A percentile compares a stretch with the other conserved stretches of the same genome.
These are phyloP conservation scores for Chaetodon auriga DNA, from an alignment of 2,113 vertebrate species.

Conservation along the genomic window DNA sequence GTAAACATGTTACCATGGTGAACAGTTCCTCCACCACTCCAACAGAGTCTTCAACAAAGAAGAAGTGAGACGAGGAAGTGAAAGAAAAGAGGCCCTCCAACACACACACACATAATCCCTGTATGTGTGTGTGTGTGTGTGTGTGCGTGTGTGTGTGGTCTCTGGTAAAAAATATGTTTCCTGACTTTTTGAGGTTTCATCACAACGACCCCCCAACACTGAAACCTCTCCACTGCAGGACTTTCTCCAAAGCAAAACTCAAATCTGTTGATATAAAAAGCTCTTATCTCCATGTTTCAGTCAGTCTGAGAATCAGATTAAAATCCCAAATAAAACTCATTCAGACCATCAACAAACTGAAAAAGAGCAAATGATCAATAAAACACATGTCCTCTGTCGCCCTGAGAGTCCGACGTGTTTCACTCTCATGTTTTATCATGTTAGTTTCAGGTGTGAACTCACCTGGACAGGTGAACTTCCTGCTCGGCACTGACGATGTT, in stretches of 20 bases:
- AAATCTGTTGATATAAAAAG: not conserved
- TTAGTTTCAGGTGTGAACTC: not conserved
- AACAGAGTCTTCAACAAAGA: constrained; percentile 40
- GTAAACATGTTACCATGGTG: constrained; percentile 40
- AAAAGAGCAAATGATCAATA: no score
- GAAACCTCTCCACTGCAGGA: constrained; percentile 47
- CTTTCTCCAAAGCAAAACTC: constrained; percentile 37
- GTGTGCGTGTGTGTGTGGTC: constrained; percentile 53
- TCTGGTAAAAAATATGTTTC: constrained; percentile 82
- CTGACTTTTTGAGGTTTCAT: constrained; percentile 63
- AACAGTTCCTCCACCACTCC: constrained; percentile 45
- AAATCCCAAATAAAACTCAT: not conserved
- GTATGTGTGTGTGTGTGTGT: constrained; percentile 23
- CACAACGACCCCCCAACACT: not conserved
- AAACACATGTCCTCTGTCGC: no score
- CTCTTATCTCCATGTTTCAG: not conserved
- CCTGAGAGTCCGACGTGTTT: no score
- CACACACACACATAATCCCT: constrained; percentile 3
- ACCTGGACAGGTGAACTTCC: not conserved
- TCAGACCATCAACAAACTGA: no score
- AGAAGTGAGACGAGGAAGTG: constrained; percentile 73
- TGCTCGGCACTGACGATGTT: not conserved
- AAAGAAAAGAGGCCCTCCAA: constrained; percentile 23
- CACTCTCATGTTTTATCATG: no score
- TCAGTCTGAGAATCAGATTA: not conserved